Percentiles rank a stretch among this genome's conserved stretches.
These are phyloP conservation scores for Dryobota labecula DNA, from an alignment of 2,888 invertebrate species.

Conservation along the genomic window DNA sequence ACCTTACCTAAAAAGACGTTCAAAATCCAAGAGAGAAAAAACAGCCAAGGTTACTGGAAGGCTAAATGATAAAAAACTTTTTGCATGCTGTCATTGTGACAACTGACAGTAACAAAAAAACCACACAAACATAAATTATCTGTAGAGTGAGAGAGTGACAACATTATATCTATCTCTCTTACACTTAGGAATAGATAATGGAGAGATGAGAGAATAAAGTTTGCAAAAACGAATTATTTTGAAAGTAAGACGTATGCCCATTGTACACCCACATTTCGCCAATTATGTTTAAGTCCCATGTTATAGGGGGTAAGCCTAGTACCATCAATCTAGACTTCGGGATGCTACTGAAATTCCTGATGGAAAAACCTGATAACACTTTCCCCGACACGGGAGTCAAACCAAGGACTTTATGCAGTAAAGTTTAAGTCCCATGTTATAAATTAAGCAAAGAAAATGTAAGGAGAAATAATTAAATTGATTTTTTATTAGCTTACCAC, in stretches of 20 bases:
- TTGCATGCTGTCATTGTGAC: constrained; percentile 53
- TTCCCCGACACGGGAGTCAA: neutral
- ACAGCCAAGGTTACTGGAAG: constrained; percentile 51
- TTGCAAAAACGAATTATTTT: neutral
- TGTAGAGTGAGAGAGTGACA: constrained; percentile 47
- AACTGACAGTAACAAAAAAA: constrained; percentile 50
- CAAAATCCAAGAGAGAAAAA: constrained; percentile 9
- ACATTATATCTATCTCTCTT: constrained; percentile 31
- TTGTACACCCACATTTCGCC: neutral
- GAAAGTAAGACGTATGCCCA: neutral
- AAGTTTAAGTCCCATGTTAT: neutral
- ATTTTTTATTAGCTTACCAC: constrained; percentile 4
- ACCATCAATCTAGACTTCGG: neutral
- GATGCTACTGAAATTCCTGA: neutral
- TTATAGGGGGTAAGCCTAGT: neutral
- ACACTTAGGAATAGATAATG: neutral
- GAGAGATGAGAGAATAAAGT: neutral
- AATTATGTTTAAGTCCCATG: neutral
- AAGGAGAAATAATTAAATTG: neutral
- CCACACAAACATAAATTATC: constrained; percentile 54
- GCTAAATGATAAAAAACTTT: constrained; percentile 37
- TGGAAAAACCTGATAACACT: neutral
- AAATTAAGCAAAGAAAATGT: neutral
- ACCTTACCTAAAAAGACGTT: neutral
- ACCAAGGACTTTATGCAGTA: neutral